These are phyloP conservation scores for Spinus olivaceus DNA, from an alignment of 2,797 vertebrate species.

Conservation along the genomic window DNA sequence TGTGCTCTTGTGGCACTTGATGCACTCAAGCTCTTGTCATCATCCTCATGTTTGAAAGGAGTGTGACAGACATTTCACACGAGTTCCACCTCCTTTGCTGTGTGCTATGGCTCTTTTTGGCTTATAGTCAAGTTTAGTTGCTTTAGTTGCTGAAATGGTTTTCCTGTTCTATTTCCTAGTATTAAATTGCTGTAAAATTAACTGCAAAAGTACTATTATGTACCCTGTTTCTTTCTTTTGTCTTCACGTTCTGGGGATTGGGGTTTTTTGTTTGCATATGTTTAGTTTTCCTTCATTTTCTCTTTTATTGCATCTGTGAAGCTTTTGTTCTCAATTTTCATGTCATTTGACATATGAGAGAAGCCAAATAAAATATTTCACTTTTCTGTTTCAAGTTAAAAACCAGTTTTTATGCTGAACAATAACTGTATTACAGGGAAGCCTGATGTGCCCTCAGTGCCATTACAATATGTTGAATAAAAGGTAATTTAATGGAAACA, in stretches of 20 bases:
- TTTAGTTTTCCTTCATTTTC: constrained; percentile 44
- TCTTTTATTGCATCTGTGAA: neutral
- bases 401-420: constrained; percentile 1
- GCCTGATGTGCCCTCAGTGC: constrained; percentile 1
- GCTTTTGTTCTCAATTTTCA: constrained; percentile 12
- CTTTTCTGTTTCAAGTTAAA: constrained; percentile 41
- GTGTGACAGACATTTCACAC: neutral
- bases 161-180: constrained; percentile 30
- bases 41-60: neutral
- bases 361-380: constrained; percentile 45
- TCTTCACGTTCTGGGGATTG: neutral
- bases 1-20: neutral
- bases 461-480: constrained; percentile 26
- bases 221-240: constrained; percentile 18
- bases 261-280: neutral
- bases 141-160: constrained; percentile 31
- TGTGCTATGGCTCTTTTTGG: neutral
- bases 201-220: constrained; percentile 22
- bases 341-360: constrained; percentile 19
- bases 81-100: neutral
- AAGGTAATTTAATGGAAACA: constrained; percentile 64
- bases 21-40: neutral
- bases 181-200: constrained; percentile 46
- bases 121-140: constrained; percentile 15
- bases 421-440: constrained; percentile 49